Conservation (phyloP, 2,797 vertebrate genomes). For the Chelidonichthys spinosus region DNA sequence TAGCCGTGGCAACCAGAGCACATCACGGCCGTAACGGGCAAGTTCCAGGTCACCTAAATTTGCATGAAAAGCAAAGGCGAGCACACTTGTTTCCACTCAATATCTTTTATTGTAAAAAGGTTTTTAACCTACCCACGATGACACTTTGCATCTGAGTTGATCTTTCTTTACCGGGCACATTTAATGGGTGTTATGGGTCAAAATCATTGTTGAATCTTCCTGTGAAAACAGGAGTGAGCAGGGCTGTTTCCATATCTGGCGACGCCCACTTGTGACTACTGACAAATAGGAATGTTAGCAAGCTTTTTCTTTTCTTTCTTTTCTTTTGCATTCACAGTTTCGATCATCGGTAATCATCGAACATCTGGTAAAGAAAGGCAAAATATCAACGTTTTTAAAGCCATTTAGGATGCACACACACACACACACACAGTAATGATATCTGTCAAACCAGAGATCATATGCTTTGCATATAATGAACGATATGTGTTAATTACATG, state of each 20-base stretch:
- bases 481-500: conserved; percentile 25
- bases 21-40: not conserved
- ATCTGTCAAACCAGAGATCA: conserved; percentile 26
- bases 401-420: conserved; percentile 6
- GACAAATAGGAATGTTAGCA: not conserved
- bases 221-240: not conserved
- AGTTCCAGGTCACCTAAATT: conserved; percentile 59
- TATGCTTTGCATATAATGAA: conserved; percentile 28
- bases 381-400: not conserved
- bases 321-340: conserved; percentile 2
- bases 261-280: not conserved
- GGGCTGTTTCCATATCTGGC: not conserved
- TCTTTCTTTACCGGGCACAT: conserved; percentile 17
- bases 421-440: conserved; percentile 13
- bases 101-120: not conserved
- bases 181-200: conserved; percentile 1
- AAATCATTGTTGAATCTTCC: not conserved
- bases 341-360: not conserved
- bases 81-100: conserved; percentile 29
- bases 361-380: not conserved
- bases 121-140: conserved; percentile 6
- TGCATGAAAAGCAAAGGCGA: conserved; percentile 50
- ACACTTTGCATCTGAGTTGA: not conserved
- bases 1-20: conserved; percentile 49
- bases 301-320: not conserved